phyloP scores from a whole-genome alignment of 2,113 vertebrate species.

The Baryphthengus martii region DNA sequence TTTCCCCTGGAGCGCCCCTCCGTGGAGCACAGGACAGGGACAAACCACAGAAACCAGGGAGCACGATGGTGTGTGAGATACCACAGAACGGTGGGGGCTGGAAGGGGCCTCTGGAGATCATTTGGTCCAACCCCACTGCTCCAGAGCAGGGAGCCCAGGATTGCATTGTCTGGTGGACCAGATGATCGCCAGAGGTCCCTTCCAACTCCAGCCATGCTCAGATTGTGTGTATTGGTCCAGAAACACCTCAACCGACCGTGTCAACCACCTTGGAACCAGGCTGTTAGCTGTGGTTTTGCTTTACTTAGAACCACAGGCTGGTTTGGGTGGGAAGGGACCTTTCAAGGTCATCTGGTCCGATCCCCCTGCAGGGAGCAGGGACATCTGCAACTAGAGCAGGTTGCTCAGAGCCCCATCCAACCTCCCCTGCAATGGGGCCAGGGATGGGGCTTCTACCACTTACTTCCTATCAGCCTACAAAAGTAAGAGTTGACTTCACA shows the following conservation, averaged over 20 bases:
- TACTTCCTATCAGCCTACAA: neutral
- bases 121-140: too few relatives aligned
- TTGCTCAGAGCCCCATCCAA: neutral
- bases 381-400: neutral
- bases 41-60: neutral
- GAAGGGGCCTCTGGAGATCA: too few relatives aligned
- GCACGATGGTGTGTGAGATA: neutral
- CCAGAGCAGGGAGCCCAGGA: too few relatives aligned
- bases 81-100: too few relatives aligned
- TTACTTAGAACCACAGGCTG: neutral
- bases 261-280: too few relatives aligned
- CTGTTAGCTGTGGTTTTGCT: neutral
- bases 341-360: neutral
- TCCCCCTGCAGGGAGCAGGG: neutral
- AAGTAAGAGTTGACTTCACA: neutral
- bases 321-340: neutral
- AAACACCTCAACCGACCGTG: too few relatives aligned
- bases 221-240: too few relatives aligned
- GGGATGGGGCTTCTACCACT: neutral
- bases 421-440: neutral
- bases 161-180: too few relatives aligned
- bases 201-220: too few relatives aligned
- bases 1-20: rapidly evolving
- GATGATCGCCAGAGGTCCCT: too few relatives aligned
- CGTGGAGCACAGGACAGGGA: neutral